A percentile compares a stretch with the other conserved stretches of the same genome.
Evolutionary conservation across 2,888 invertebrate species (phyloP).

Genomic region (Lamellibrachia satsuma): DNA sequence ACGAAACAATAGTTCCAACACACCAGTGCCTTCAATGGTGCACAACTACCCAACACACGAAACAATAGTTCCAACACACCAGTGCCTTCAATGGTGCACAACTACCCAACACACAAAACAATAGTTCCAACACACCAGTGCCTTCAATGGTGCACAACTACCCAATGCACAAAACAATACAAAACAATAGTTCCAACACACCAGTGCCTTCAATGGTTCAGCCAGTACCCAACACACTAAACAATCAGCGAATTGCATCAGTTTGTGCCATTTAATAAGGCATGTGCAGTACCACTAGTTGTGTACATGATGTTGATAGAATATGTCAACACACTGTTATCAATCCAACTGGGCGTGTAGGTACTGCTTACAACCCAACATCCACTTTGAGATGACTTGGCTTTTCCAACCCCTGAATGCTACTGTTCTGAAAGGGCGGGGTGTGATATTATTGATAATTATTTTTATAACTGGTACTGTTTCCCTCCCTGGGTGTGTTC

Average conservation of each 20-base stretch:
- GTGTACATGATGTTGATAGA: not conserved
- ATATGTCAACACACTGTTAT: not conserved
- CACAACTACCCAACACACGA: too few species aligned
- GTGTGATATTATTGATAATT: not conserved
- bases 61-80: too few species aligned
- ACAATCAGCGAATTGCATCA: not conserved
- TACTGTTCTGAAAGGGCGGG: not conserved
- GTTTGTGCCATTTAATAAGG: not conserved
- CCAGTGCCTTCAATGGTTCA: too few species aligned
- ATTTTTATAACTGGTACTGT: not conserved
- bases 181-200: too few species aligned
- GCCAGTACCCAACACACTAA: not conserved
- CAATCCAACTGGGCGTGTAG: not conserved
- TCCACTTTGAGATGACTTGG: not conserved
- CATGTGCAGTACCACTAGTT: not conserved
- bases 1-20: too few species aligned
- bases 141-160: too few species aligned
- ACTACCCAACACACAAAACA: too few species aligned
- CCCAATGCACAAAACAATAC: too few species aligned
- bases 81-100: too few species aligned
- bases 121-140: too few species aligned
- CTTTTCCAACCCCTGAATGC: not conserved
- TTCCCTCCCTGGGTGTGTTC: not conserved
- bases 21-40: too few species aligned
- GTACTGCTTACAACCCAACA: not conserved